These are phyloP conservation scores for Cheilosia pagana DNA, from an alignment of 2,888 invertebrate species.

Conservation along the genomic window DNA sequence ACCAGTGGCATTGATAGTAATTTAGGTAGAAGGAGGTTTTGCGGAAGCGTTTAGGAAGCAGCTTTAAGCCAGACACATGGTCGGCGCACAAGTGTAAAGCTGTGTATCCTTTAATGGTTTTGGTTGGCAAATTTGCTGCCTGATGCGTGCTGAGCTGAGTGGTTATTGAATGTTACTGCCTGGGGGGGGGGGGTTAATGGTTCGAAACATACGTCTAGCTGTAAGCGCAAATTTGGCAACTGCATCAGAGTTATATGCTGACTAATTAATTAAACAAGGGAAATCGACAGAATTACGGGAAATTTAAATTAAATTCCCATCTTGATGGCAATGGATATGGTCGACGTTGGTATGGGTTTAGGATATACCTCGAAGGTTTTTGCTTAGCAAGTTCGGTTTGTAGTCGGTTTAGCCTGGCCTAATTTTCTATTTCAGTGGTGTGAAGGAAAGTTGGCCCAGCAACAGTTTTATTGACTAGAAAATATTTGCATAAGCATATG, in stretches of 20 bases:
- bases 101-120: constrained; percentile 52
- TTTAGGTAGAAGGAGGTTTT: constrained; percentile 42
- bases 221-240: constrained; percentile 45
- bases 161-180: constrained; percentile 51
- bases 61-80: constrained; percentile 55
- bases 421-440: too few species aligned
- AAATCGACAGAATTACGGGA: background rate
- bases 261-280: constrained; percentile 16
- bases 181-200: constrained; percentile 14
- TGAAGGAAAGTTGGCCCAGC: too few species aligned
- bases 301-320: constrained; percentile 11
- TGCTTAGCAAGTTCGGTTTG: too few species aligned
- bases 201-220: constrained; percentile 33
- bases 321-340: constrained; percentile 3
- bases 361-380: too few species aligned
- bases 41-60: constrained; percentile 51
- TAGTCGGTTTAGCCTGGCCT: too few species aligned
- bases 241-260: constrained; percentile 22
- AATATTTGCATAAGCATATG: too few species aligned
- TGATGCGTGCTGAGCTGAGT: constrained; percentile 28
- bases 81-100: constrained; percentile 44
- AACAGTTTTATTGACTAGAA: too few species aligned
- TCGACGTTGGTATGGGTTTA: too few species aligned
- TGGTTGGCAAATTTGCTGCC: constrained; percentile 42
- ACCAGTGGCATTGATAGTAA: constrained; percentile 18